Base-by-base conservation (phyloP, 2,113 vertebrate species). In the Strix aluco region DNA sequence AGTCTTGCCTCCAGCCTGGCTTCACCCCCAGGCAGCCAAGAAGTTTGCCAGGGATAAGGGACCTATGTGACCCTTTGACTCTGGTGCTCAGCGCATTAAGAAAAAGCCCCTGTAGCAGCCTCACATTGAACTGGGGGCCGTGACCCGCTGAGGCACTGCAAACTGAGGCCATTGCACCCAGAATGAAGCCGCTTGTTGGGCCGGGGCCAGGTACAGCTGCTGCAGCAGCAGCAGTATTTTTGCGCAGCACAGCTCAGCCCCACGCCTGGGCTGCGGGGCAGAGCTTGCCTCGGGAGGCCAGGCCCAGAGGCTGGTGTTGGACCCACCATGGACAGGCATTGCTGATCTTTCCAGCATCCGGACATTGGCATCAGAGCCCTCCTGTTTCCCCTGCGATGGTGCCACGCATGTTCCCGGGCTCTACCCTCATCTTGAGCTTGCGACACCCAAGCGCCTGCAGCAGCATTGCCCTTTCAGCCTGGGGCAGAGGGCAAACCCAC, bases 401-500 rank as follows among this genome's bases (percentile, higher is more conserved):
- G 32, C 32, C n/a, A 32, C 49, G 47, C 0, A 2, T 67, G 25
- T 72, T 57, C n/a, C 52, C 0, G 0, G 32, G 61, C 30, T 52
- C n/a, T 49, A 1, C 54, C 26, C 66, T 82, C 70, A 22, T 27
- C 57, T 34, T 34, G 44, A 49, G 22, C 46, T 86, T 90, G 44
- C n/a, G 19, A 88, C 66, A 82, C 10, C 21, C 34, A 34, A 52
- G 44, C 2, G 3, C 25, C 29, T 44, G 14, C 57, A 42, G 66
- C 44, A 8, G 22, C 34, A 65, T 77, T 51, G 38, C n/a, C 22
- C 44, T 72, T 88, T 47, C 34, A 38, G 46, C 30, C 62, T 55
- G 40, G 13, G 34, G 40, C 52, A 63, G 70, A 72, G 52, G 32
- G 25, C 40, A 80, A 93, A 70, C 17, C 36, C 82, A 58, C 49